Evolutionary conservation across 2,888 invertebrate species (phyloP).

Genomic region (Timema cristinae): DNA sequence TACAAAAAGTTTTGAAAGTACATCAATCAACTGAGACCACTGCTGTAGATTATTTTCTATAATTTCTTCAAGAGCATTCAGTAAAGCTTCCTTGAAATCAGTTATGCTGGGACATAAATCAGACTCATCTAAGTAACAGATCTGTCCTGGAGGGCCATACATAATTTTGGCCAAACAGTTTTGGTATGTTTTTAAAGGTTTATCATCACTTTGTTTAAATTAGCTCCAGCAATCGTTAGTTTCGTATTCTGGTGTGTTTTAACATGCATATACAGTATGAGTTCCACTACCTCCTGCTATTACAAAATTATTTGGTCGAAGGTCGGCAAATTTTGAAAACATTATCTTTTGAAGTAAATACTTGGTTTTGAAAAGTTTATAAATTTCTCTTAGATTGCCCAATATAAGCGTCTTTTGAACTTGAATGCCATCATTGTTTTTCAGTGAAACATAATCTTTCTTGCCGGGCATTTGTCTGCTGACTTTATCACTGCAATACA

Average conservation of each 20-base stretch:
- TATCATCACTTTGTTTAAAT: neutral
- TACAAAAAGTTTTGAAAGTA: neutral
- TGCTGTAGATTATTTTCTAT: conserved; percentile 8
- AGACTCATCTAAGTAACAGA: neutral
- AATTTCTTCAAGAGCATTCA: neutral
- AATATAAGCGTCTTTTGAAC: neutral
- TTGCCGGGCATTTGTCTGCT: conserved; percentile 11
- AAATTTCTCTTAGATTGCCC: neutral
- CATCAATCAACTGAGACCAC: conserved; percentile 5
- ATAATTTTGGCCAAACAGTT: neutral
- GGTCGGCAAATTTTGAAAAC: conserved; percentile 7
- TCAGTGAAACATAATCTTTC: conserved; percentile 2
- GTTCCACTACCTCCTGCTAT: conserved; percentile 3
- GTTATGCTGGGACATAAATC: neutral
- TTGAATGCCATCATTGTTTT: conserved; percentile 1
- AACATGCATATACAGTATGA: neutral
- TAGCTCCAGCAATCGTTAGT: neutral
- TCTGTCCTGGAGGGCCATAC: conserved; percentile 2
- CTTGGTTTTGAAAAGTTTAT: neutral
- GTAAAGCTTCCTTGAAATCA: conserved; percentile 5
- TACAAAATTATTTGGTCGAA: neutral
- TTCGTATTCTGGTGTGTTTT: neutral
- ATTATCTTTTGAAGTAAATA: neutral
- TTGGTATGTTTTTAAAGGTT: neutral
- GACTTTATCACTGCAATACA: conserved; percentile 3